Evolutionary conservation across 1,140 invertebrate genomes (phyloP).

Genomic region (Megathymus violae): DNA sequence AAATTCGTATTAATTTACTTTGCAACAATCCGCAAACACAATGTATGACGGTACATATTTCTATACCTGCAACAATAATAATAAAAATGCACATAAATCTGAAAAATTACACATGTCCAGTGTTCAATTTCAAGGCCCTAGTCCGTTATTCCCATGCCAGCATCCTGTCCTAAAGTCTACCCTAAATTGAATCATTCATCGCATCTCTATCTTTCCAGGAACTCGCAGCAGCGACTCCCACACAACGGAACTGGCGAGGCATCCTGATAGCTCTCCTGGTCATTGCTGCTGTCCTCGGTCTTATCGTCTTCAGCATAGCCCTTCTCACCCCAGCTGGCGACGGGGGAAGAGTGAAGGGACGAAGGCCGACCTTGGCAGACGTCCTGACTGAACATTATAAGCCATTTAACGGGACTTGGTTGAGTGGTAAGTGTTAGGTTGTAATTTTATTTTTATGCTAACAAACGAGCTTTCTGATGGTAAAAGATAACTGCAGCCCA

Average conservation of each 20-base stretch:
- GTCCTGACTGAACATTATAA: constrained; percentile 86
- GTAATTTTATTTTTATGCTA: too few relatives aligned
- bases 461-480: too few relatives aligned
- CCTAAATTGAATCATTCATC: neutral
- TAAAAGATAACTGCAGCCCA: too few relatives aligned
- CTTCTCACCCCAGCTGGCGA: constrained; percentile 91
- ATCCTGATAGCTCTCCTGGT: constrained; percentile 95
- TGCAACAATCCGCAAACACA: too few relatives aligned
- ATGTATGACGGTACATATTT: too few relatives aligned
- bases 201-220: constrained; percentile 85
- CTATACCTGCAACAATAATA: too few relatives aligned
- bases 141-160: too few relatives aligned
- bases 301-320: constrained; percentile 94
- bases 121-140: too few relatives aligned
- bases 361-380: constrained; percentile 87
- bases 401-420: constrained; percentile 91
- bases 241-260: constrained; percentile 94
- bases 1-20: too few relatives aligned
- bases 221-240: constrained; percentile 91
- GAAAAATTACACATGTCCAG: too few relatives aligned
- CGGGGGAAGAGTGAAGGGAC: constrained; percentile 86
- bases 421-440: constrained; percentile 86
- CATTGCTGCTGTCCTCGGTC: constrained; percentile 92
- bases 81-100: too few relatives aligned
- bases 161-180: neutral